These are phyloP conservation scores for Argyresthia albistria DNA, from an alignment of 2,888 invertebrate species.

Conservation along the genomic window DNA sequence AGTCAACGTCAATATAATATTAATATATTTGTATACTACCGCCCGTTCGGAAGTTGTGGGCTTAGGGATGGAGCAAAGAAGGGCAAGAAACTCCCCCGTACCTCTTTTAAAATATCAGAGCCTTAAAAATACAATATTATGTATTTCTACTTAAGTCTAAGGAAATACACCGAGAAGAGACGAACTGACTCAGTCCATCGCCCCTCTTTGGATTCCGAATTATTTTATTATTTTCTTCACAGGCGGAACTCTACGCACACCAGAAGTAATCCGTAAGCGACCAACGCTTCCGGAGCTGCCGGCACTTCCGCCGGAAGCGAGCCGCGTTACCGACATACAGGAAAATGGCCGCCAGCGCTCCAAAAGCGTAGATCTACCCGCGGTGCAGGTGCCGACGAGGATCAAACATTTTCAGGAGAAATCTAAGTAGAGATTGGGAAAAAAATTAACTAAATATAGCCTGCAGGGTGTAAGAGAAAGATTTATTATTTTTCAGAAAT, in stretches of 20 bases:
- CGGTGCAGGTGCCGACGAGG: conserved; percentile 57
- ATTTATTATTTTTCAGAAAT: not conserved
- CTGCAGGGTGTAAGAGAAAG: not conserved
- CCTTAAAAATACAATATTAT: too few relatives aligned
- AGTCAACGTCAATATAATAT: too few relatives aligned
- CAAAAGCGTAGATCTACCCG: conserved; percentile 59
- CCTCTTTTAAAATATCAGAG: too few relatives aligned
- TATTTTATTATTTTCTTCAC: not conserved
- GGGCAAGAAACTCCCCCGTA: too few relatives aligned
- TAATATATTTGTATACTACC: too few relatives aligned
- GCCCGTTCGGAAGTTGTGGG: too few relatives aligned
- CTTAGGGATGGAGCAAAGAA: too few relatives aligned
- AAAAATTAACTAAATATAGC: conserved; percentile 13
- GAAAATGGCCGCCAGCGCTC: conserved; percentile 48
- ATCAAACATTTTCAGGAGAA: conserved; percentile 52
- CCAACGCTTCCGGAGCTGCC: conserved; percentile 40
- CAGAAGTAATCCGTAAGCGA: conserved; percentile 40
- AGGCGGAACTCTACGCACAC: conserved; percentile 43
- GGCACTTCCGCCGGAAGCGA: conserved; percentile 29
- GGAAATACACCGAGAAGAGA: too few relatives aligned
- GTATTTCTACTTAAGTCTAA: too few relatives aligned
- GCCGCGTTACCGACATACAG: conserved; percentile 19
- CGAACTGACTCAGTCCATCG: too few relatives aligned
- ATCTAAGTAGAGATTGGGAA: conserved; percentile 7
- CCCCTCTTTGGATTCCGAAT: too few relatives aligned